Evolutionary conservation across 1,140 invertebrate species (phyloP).

Genomic region (Drosophila takahashii): DNA sequence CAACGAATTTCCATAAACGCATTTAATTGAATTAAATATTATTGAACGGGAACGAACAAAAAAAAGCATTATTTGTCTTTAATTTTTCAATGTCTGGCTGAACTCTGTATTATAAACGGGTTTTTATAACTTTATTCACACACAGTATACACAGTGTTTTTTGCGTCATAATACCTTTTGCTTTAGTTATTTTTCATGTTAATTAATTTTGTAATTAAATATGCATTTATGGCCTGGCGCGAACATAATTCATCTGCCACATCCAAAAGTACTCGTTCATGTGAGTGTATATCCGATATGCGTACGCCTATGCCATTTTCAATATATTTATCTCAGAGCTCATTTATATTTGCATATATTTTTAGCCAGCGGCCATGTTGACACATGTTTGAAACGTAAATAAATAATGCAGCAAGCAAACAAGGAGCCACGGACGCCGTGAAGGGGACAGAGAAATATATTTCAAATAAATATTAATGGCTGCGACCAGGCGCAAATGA

Average conservation of each 20-base stretch:
- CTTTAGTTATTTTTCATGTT: slow-evolving; percentile 72
- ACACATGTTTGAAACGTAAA: slow-evolving; percentile 83
- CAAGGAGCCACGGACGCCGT: slow-evolving; percentile 12
- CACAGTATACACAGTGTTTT: slow-evolving; percentile 15
- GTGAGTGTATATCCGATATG: slow-evolving; percentile 41
- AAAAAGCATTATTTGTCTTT: slow-evolving; percentile 44
- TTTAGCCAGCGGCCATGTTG: slow-evolving; percentile 72
- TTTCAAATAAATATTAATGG: slow-evolving; percentile 78
- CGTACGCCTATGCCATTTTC: slow-evolving; percentile 63
- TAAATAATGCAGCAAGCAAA: slow-evolving; percentile 72
- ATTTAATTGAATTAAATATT: slow-evolving; percentile 48
- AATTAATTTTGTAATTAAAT: slow-evolving; percentile 82
- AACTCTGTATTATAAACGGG: slow-evolving; percentile 26
- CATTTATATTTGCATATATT: slow-evolving; percentile 70
- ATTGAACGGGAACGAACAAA: background rate
- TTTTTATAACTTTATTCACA: slow-evolving; percentile 33
- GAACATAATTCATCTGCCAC: slow-evolving; percentile 65
- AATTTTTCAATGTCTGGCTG: slow-evolving; percentile 44
- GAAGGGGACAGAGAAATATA: slow-evolving; percentile 15
- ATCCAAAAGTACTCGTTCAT: slow-evolving; percentile 20
- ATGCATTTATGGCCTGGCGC: slow-evolving; percentile 70
- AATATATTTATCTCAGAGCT: slow-evolving; percentile 67
- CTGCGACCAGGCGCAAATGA: slow-evolving; percentile 62
- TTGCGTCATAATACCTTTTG: slow-evolving; percentile 25
- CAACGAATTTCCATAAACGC: slow-evolving; percentile 24